Base-by-base conservation (phyloP, 1,140 invertebrate genomes). In the Hypothenemus hampei region DNA sequence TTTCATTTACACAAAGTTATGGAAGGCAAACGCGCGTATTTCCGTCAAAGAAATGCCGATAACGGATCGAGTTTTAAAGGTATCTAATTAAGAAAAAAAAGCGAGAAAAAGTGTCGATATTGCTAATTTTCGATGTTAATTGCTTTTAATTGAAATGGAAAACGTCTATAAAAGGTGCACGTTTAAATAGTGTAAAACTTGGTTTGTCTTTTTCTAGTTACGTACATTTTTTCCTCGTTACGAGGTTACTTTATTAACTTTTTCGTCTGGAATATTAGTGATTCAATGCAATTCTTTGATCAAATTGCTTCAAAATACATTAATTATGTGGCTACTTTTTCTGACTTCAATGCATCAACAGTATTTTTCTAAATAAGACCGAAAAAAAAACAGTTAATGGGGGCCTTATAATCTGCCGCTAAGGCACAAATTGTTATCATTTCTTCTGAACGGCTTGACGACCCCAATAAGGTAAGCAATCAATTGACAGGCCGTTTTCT, bases 351-450 rank as follows among this genome's bases (percentile, higher is more conserved):
- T 13, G 19, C 23, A 13, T 23, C 20, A 36, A 49, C 18, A 36
- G 35, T 37, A 37, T 16, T 20, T n/a, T n/a, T n/a, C 49, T 33
- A 43, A 52, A 52, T 52, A 52, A 41, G 39, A 33, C n/a, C n/a
- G n/a, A n/a, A n/a, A 11, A 39, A 18, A 43, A 52, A 51, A 52
- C 41, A 50, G 29, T 43, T 52, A 33, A 52, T 43, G 6, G 40
- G 26, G 37, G 10, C 40, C 16, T 52, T 8, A 52, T 52, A 41
- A 52, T 52, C 49, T 22, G 49, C 37, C 49, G 49, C 40, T 43
- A 43, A 41, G 20, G 37, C 51, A 47, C 51, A 54, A 54, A 54
- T 54, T 47, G 51, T 54, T 54, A 54, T 54, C 51, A 54, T 54
- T 54, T 54, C 51, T 46, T 31, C 36, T 35, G 51, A 54, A 54